Evolutionary conservation across 2,888 invertebrate species (phyloP).

Genomic region (Lasioglossum malachurum): DNA sequence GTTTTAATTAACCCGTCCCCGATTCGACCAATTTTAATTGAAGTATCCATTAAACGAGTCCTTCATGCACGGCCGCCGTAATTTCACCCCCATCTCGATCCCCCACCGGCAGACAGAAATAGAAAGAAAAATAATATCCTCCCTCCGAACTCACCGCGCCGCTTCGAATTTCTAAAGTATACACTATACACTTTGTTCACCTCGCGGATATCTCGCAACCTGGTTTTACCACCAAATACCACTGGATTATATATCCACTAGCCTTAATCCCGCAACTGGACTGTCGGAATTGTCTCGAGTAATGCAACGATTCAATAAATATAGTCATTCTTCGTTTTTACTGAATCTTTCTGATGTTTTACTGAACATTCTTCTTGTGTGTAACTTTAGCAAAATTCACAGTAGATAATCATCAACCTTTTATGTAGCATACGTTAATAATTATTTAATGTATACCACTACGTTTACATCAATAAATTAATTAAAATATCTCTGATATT

Average conservation of each 20-base stretch:
- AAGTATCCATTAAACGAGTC: slow-evolving; percentile 58
- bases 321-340: neutral
- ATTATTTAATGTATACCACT: too few species aligned
- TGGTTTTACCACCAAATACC: neutral
- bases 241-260: neutral
- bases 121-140: slow-evolving; percentile 37
- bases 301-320: neutral
- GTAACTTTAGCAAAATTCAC: neutral
- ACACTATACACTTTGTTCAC: neutral
- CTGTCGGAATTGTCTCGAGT: neutral
- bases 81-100: slow-evolving; percentile 49
- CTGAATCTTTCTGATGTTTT: too few species aligned
- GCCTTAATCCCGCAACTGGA: neutral
- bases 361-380: neutral
- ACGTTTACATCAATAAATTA: neutral
- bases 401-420: neutral
- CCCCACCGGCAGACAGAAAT: slow-evolving; percentile 51
- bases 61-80: slow-evolving; percentile 41
- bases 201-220: too few species aligned
- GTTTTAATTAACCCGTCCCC: slow-evolving; percentile 58
- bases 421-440: too few species aligned
- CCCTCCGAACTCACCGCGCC: slow-evolving; percentile 4
- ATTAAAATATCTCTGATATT: neutral
- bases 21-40: slow-evolving; percentile 62
- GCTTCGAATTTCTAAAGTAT: slow-evolving; percentile 18